Base-by-base conservation (phyloP, 2,888 invertebrate genomes). In the Phoronis australis region DNA sequence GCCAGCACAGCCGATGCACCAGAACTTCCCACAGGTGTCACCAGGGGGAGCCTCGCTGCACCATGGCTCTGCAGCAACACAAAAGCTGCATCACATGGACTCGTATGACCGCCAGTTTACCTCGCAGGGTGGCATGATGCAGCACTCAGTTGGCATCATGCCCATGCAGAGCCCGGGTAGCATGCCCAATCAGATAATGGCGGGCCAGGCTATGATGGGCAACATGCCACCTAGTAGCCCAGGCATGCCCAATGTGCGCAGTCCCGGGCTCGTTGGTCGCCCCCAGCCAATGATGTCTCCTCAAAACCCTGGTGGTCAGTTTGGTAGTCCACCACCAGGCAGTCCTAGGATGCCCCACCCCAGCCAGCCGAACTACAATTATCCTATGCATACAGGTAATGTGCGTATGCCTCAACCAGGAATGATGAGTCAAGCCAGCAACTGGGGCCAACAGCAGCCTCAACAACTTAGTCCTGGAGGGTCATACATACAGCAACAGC, bases 311-410 rank as follows among this genome's bases (percentile, higher is more conserved):
- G 54, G 59, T 41, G 54, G 57, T 38, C 66, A 62, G 59, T 60
- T 60, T 60, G 57, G 59, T n/a, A 63, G 64, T 45, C 60, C 61
- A 3, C 65, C 59, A 4, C 51, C 58, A 12, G 59, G 56, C 22
- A 49, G 55, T 25, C 51, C 51, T 12, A 55, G 54, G 49, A 58
- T 60, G 50, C 55, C 49, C 27, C 56, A 46, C 50, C 44, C 25
- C 35, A 50, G 42, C 31, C n/a, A n/a, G n/a, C n/a, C n/a, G n/a
- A n/a, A n/a, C n/a, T n/a, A n/a, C n/a, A n/a, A n/a, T n/a, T n/a
- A n/a, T n/a, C n/a, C 47, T 37, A 48, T 43, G 39, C 50, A 54
- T 35, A 27, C 48, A 12, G 45, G 40, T 18, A 21, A 41, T n/a
- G 21, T 45, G 24, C 49, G 47, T 12, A 47, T 50, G 42, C 42